Conservation (phyloP, 37 sponge, comb jelly and placozoan species). For the Petrosia ficiformis region DNA sequence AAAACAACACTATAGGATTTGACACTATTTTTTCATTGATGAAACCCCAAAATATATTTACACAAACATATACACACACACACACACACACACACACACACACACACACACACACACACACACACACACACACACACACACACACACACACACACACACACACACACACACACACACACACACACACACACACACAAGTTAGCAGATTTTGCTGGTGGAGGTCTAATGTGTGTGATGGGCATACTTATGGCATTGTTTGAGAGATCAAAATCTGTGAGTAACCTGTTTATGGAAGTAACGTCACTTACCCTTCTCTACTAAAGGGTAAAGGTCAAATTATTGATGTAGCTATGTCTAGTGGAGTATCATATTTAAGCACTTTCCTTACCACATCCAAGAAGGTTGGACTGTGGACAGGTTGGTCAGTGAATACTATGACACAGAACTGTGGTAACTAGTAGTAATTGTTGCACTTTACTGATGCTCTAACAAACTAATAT, state of each 20-base stretch:
- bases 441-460: too few relatives aligned
- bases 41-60: not conserved
- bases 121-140: conserved; percentile 47
- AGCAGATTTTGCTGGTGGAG: conserved; percentile 97
- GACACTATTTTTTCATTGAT: not conserved
- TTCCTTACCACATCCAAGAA: conserved; percentile 61
- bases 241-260: conserved; percentile 87
- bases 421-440: not conserved
- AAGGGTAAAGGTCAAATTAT: conserved; percentile 84
- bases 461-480: not conserved
- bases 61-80: too few relatives aligned
- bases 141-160: conserved; percentile 44
- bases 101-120: conserved; percentile 43
- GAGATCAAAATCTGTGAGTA: conserved; percentile 57
- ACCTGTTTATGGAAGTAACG: not conserved
- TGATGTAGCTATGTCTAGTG: conserved; percentile 91
- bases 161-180: conserved; percentile 21
- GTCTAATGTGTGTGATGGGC: conserved; percentile 88
- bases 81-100: conserved; percentile 40
- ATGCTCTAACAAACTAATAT: not conserved
- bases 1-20: too few relatives aligned
- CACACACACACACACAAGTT: too few relatives aligned
- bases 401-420: not conserved
- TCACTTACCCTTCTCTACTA: not conserved
- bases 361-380: conserved; percentile 81